Evolutionary conservation across 2,797 vertebrate genomes (phyloP).

Genomic region (Galagoides demidoff): DNA sequence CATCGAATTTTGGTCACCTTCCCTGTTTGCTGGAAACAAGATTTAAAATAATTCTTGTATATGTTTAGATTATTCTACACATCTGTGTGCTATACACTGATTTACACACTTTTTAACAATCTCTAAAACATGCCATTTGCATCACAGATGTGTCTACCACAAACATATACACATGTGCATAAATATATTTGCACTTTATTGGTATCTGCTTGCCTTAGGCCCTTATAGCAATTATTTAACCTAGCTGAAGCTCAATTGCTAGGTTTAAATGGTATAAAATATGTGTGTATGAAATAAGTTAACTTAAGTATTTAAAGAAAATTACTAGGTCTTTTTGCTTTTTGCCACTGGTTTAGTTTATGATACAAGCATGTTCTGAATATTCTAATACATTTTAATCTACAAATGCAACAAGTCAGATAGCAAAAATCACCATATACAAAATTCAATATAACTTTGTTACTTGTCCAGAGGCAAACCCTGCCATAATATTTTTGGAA

Average conservation of each 20-base stretch:
- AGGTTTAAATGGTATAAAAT: neutral
- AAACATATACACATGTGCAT: neutral
- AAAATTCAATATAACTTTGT: neutral
- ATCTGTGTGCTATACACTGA: neutral
- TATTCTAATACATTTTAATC: neutral
- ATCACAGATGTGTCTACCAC: neutral
- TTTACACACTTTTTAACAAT: neutral
- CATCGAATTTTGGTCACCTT: neutral
- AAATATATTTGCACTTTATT: neutral
- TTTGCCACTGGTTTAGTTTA: neutral
- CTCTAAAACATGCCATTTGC: neutral
- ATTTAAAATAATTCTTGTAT: neutral
- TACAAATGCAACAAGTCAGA: neutral
- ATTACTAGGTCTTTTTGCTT: neutral
- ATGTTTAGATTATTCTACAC: neutral
- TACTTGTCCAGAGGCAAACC: neutral
- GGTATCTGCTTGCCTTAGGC: neutral
- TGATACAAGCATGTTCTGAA: neutral
- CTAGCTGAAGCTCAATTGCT: neutral
- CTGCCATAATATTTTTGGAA: neutral
- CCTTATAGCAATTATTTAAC: neutral
- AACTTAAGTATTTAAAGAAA: slow-evolving; percentile 27
- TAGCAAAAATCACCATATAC: neutral
- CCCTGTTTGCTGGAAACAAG: neutral
- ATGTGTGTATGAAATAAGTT: neutral